Evolutionary conservation across 2,888 invertebrate species (phyloP), one percentile per base, ranked within the genome.

Genomic region (Drosophila meridiana): DNA sequence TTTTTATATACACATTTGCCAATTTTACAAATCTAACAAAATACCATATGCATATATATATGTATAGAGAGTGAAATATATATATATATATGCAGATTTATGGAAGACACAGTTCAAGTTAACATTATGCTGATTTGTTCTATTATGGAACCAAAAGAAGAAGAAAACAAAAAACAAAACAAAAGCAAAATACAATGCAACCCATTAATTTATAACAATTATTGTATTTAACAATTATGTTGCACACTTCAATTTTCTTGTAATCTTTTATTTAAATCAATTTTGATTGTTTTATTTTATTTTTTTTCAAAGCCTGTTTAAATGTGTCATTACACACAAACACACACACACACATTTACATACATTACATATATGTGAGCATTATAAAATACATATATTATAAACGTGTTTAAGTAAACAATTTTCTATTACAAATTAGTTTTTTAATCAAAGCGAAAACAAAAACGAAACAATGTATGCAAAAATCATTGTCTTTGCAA

Each of bases 31-130:
- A 63, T n/a, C 56, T 42, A 57, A 55, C 55, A 69, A 69, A 56
- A 62, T 36, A 63, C 62, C 48, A 84, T 72, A 65, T 60, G 58
- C n/a, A 48, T 59, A 38, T 47, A 34, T 47, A 14, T 20, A 69
- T 52, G 65, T 38, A 55, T 30, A 52, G 26, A 5, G 6, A 40
- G 5, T 14, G 36, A 36, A 9, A 65, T 38, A 57, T 30, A 53
- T 40, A 55, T 43, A 40, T 53, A 66, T 38, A 47, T 73, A 68
- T 72, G 63, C 52, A 69, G 47, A 69, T 67, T 73, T 67, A 67
- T 67, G 52, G 77, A 80, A 86, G 90, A 90, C 90, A 90, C 90
- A 90, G 90, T 90, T 90, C 89, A 90, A 90, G 90, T 90, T 90
- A 90, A 90, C 90, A 90, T 89, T 90, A 87, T 89, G 72, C 78